Evolutionary conservation across 37 sponge, comb jelly and placozoan species (phyloP).

Genomic region (Halisarca cf. caerulea): DNA sequence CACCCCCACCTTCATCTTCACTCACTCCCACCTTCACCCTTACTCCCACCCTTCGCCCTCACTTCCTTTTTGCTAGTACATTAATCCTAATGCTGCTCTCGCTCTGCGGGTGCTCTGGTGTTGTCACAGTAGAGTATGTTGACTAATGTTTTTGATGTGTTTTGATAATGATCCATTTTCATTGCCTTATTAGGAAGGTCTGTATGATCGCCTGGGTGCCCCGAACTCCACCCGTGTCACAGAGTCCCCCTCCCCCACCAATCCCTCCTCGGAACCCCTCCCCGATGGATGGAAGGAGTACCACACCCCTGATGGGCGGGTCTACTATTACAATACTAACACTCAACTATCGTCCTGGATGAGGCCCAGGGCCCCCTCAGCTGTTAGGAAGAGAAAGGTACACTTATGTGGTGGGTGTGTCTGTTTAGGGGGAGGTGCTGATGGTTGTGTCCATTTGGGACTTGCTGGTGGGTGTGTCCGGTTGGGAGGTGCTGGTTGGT

Average conservation of each 20-base stretch:
- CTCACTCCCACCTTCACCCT: no score
- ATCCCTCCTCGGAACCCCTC: conserved; percentile 1
- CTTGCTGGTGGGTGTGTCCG: not conserved
- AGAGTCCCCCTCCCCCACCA: not conserved
- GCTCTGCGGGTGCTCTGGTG: no score
- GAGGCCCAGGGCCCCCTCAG: conserved; percentile 30
- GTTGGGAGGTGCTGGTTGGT: not conserved
- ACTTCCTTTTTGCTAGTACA: no score
- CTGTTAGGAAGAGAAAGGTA: not conserved
- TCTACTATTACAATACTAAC: conserved; percentile 67
- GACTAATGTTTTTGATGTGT: no score
- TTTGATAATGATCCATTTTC: not conserved
- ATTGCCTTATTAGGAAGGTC: conserved; percentile 1
- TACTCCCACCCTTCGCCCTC: no score
- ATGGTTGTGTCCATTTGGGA: not conserved
- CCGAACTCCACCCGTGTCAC: not conserved
- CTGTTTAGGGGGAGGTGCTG: not conserved
- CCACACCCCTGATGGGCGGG: conserved; percentile 54
- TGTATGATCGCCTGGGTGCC: not conserved
- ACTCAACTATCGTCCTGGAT: conserved; percentile 71
- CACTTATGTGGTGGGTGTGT: no score
- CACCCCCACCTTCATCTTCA: no score
- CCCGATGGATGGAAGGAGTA: conserved; percentile 76
- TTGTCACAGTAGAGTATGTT: no score
- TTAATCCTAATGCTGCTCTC: no score